Evolutionary conservation across 2,888 invertebrate species (phyloP).

Genomic region (Creontiades dilutus): DNA sequence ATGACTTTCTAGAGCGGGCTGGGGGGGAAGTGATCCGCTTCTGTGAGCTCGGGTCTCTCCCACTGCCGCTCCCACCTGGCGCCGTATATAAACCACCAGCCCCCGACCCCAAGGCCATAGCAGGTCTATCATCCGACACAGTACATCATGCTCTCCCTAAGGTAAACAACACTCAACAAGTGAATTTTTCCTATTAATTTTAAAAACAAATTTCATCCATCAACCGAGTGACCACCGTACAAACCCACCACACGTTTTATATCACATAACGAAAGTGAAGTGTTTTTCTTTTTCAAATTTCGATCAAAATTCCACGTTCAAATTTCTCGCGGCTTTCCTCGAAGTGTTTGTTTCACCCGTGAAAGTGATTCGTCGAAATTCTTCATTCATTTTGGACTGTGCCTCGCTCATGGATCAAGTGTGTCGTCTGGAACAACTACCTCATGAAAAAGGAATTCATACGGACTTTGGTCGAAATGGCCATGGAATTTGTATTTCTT

Average conservation of each 20-base stretch:
- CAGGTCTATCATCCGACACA: conserved; percentile 67
- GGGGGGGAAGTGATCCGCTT: conserved; percentile 39
- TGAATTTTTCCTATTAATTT: neutral
- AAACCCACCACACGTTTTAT: neutral
- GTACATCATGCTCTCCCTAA: conserved; percentile 68
- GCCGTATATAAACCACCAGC: conserved; percentile 47
- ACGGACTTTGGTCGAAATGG: neutral
- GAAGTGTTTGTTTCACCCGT: conserved; percentile 35
- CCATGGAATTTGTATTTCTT: neutral
- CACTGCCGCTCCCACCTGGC: conserved; percentile 37
- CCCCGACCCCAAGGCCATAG: conserved; percentile 61
- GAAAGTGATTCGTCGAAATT: conserved; percentile 48
- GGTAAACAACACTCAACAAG: conserved; percentile 56
- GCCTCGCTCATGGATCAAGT: conserved; percentile 12
- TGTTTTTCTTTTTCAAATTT: conserved; percentile 12
- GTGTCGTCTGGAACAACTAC: conserved; percentile 67
- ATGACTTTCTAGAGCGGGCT: conserved; percentile 58
- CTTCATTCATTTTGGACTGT: conserved; percentile 51
- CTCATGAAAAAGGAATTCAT: conserved; percentile 23
- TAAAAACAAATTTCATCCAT: neutral
- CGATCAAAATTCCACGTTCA: neutral
- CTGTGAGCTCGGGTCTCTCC: conserved; percentile 26
- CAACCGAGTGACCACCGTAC: neutral
- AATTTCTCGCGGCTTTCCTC: neutral
- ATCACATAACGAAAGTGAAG: conserved; percentile 48